Base-by-base conservation (phyloP, 2,888 invertebrate species). In the Hypsopygia costalis region DNA sequence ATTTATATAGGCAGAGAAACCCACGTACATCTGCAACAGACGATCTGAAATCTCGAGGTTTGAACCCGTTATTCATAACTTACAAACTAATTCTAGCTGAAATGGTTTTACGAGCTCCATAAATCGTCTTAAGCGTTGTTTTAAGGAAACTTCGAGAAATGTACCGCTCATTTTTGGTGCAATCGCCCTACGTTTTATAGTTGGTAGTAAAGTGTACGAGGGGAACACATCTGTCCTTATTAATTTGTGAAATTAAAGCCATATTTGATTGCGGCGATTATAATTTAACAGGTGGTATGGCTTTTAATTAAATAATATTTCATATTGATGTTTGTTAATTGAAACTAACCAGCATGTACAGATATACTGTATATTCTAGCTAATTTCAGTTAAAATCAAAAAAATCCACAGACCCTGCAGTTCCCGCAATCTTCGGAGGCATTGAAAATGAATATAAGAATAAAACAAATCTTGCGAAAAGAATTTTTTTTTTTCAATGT, bases 101-200 rank as follows among this genome's bases (percentile, higher is more conserved):
- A 74, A 69, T 62, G 59, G 55, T 70, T 74, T 77, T 73, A 75
- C 69, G 69, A 61, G 69, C 69, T 69, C 73, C 72, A 74, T 81
- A 82, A 81, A 81, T 80, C 69, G 62, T 58, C 49, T 46, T 57
- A 56, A 68, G 62, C 57, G 60, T 53, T 66, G 59, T 64, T 69
- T 61, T 55, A 56, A 60, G 58, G 47, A 58, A 60, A 52, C 47
- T 55, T 53, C 42, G 44, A 42, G 45, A 41, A 43, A 46, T 6
- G 25, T 41, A 41, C 38, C 46, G 37, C 46, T 25, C 38, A 39
- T 41, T 43, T 40, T 43, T 21, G 40, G 35, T 22, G 11, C 34
- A 38, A 30, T 40, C 29, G 11, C 12, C 29, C 29, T 16, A 29
- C 20, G 29, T 8, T 29, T 36, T 36, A 36, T 20, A 36, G 36